Evolutionary conservation across 2,888 invertebrate genomes (phyloP), one percentile per base, ranked within the genome.

Genomic region (Nemotelus pantherinus): DNA sequence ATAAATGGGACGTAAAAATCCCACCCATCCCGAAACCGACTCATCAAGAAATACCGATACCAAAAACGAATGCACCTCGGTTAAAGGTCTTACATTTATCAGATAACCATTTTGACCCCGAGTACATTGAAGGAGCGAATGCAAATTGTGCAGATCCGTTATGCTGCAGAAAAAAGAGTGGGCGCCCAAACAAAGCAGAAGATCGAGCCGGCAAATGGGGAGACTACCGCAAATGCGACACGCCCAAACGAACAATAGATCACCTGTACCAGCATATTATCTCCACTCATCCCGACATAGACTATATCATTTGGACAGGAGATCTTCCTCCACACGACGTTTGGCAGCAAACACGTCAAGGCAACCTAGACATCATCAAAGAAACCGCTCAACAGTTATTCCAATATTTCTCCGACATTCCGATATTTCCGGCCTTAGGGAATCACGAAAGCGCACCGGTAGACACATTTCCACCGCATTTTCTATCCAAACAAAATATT

Each of bases 361-460:
- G 95, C 85, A 97, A 97, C 85, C 86, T 97, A 45, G 93, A 94
- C 86, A 93, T 95, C 70, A 89, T 96, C 41, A 93, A 93, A 82
- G 95, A 95, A 84, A 95, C 95, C 0, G 95, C 95, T 0, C 90
- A 91, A 45, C 95, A 95, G 85, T 93, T 96, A 92, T 91, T 92
- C 0, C 92, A 93, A 79, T 93, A 92, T 88, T 97, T 99, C 84
- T 98, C 96, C 0, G 94, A 94, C 0, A 93, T 95, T 45, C 97
- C 96, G 1, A 95, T 98, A 80, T 98, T 96, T 84, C 97, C 98
- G 9, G 95, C 97, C 0, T 88, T 99, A 3, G 99, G 99, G 2
- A 99, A 99, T 87, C 98, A 99, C 83, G 98, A 99, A 88, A 94
- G 96, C 80, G 95, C 95, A 3, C 98, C 98, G 6, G 97, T 97